Evolutionary conservation across 2,888 invertebrate species (phyloP).

Genomic region (Salpingus planirostris): DNA sequence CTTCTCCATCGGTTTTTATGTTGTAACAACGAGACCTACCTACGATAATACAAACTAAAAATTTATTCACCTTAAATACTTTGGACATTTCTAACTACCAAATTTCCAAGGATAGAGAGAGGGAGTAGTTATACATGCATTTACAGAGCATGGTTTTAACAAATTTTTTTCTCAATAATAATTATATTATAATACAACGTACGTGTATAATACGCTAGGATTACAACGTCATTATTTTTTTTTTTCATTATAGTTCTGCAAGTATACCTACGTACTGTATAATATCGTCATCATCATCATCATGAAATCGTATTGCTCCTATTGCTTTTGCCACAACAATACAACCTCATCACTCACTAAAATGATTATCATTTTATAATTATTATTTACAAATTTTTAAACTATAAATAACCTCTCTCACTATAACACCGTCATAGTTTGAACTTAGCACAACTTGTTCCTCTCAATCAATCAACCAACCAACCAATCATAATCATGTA

Average conservation of each 20-base stretch:
- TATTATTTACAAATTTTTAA: constrained; percentile 32
- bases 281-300: too few relatives aligned
- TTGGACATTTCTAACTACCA: constrained; percentile 39
- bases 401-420: constrained; percentile 21
- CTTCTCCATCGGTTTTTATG: too few relatives aligned
- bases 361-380: constrained; percentile 38
- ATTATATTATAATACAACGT: constrained; percentile 24
- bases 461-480: too few relatives aligned
- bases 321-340: constrained; percentile 34
- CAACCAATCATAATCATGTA: too few relatives aligned
- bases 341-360: constrained; percentile 33
- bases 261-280: constrained; percentile 27
- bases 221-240: constrained; percentile 27
- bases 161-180: constrained; percentile 26
- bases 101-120: constrained; percentile 30
- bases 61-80: constrained; percentile 33
- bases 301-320: constrained; percentile 36
- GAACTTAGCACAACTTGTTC: too few relatives aligned
- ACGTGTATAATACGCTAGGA: constrained; percentile 26
- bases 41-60: constrained; percentile 23
- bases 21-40: constrained; percentile 33
- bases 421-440: constrained; percentile 21
- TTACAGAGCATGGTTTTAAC: constrained; percentile 40
- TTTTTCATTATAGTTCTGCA: too few relatives aligned
- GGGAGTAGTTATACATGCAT: too few relatives aligned